Evolutionary conservation across 1,140 invertebrate genomes (phyloP).

Genomic region (Melanaphis sacchari): DNA sequence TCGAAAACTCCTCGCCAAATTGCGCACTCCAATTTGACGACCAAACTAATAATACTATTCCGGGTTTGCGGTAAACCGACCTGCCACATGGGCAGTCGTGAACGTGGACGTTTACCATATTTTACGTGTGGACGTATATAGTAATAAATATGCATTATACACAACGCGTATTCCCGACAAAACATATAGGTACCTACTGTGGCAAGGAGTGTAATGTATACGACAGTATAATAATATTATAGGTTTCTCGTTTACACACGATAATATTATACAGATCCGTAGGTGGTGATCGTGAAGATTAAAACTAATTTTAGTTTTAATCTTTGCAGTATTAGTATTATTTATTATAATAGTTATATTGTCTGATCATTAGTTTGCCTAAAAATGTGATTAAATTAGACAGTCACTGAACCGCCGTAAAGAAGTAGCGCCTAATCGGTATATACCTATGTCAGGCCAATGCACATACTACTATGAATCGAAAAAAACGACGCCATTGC

Average conservation of each 20-base stretch:
- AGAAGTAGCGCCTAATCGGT: not conserved
- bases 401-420: not conserved
- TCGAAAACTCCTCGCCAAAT: not conserved
- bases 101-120: not conserved
- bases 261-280: not conserved
- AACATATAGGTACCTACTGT: not conserved
- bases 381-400: not conserved
- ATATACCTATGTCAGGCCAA: not conserved
- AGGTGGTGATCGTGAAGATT: not conserved
- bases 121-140: not conserved
- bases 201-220: not conserved
- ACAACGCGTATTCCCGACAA: not conserved
- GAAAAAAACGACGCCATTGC: not conserved
- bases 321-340: not conserved
- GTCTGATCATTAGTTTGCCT: not conserved
- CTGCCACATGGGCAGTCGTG: too few relatives aligned
- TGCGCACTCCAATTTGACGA: not conserved
- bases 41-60: not conserved
- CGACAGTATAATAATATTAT: not conserved
- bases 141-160: not conserved
- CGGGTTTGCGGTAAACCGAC: not conserved
- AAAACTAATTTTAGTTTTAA: not conserved
- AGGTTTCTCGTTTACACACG: not conserved
- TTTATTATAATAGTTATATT: not conserved
- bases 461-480: not conserved